Base-by-base conservation (phyloP, 2,113 vertebrate genomes). In the Cyanistes caeruleus region DNA sequence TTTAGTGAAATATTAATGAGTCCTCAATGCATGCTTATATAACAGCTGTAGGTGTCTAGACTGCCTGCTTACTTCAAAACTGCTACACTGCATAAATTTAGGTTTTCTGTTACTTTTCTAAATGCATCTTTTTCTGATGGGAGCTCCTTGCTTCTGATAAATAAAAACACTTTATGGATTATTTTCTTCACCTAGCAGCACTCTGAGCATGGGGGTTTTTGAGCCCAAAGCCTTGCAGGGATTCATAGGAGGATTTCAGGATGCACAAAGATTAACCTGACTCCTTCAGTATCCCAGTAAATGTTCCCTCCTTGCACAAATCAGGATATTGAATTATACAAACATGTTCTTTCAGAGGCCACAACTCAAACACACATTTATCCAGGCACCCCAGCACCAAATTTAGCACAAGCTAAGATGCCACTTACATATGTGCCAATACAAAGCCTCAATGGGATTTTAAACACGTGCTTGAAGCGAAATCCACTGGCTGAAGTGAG, bases 1-100 rank as follows among this genome's bases (percentile, higher is more conserved):
- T 60, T 62, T 70, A 11, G 8, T 81, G 73, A 92, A 92, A 77
- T 43, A 84, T 62, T 97, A 73, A 77, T 49, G 35, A 95, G 55
- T 25, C 59, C 24, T 91, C 19, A 4, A 6, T 43, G 33, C 33
- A 77, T 84, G 5, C n/a, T 59, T 89, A 69, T 2, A 0, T 60
- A 84, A 84, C 72, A 62, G 33, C 58, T 69, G 39, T 39, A 76
- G n/a, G 39, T 80, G 31, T 65, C 76, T 74, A 62, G 58, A 69
- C 46, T 72, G 37, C 41, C 83, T 89, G 49, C 67, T 80, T 73
- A 46, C 64, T 86, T 90, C 64, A 65, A 73, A 86, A 92, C 60
- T 48, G 21, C 41, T 48, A 10, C 6, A 4, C 41, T 84, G 58
- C 52, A 49, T 35, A 60, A 56, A 63, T 56, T 53, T 33, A 44